Base-by-base conservation (phyloP, 2,888 invertebrate genomes). In the Panzeria rudis region DNA sequence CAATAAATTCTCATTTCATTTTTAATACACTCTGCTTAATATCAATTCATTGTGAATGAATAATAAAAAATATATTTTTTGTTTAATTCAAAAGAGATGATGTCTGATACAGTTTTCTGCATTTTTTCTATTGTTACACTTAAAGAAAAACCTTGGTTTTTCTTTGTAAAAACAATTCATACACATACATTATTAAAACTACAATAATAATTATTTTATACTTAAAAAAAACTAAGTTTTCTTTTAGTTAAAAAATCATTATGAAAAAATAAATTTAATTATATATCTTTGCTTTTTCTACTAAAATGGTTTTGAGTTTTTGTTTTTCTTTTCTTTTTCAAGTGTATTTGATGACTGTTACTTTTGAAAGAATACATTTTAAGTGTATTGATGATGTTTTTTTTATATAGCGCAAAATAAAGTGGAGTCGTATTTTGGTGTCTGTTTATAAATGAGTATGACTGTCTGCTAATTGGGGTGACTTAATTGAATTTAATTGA, bases 11-110 rank as follows among this genome's bases (percentile, higher is more conserved):
- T 78, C 56, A 44, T 64, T 73, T 52, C 50, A 13, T 23, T 59
- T 80, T 41, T 8, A 54, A 35, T 61, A 32, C 64, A 47, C 29
- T 68, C 32, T 62, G 35, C 11, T 62, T 61, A 41, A 69, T 71
- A 76, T 72, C 61, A 52, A 77, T 84, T 85, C 75, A 71, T 82
- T 85, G 71, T 78, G 61, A 71, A 73, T 83, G 62, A 72, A 75
- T 78, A 69, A 62, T 73, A 62, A 73, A 73, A 81, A 77, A 72
- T 38, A 77, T 54, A 72, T 59, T 41, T 59, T 59, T 59, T 13
- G 15, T 77, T 77, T 44, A 20, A 66, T 56, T 38, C 41, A n/a
- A 20, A 61, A 71, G 38, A 56, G n/a, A 47, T 41, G 29, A 20
- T 47, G 13, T 50, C n/a, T 11, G 56, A 32, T 29, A 15, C 38